phyloP scores from a whole-genome alignment of 1,140 invertebrate species.

The Caligus rogercresseyi region DNA sequence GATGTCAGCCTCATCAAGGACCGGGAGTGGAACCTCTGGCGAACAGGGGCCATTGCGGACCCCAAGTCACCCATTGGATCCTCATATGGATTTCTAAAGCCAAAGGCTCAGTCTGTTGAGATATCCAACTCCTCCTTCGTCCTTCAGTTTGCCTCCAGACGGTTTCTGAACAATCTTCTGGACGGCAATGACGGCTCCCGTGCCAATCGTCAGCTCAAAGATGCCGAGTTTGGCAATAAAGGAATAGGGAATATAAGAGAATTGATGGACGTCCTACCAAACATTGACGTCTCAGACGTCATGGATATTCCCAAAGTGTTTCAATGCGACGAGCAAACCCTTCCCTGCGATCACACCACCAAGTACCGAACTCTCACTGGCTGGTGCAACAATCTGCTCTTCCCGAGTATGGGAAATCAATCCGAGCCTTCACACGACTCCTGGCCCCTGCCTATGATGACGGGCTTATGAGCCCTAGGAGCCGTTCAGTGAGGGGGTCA shows the following conservation, averaged over 20 bases:
- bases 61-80: constrained; percentile 33
- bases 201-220: constrained; percentile 27
- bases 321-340: constrained; percentile 33
- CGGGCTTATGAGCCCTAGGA: constrained; percentile 29
- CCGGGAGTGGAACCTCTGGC: constrained; percentile 26
- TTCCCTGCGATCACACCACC: constrained; percentile 41
- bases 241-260: constrained; percentile 29
- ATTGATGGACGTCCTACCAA: constrained; percentile 32
- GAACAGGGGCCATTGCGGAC: constrained; percentile 30
- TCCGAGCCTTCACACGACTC: constrained; percentile 34
- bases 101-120: constrained; percentile 34
- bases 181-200: constrained; percentile 6
- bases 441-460: constrained; percentile 37
- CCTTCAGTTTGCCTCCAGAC: constrained; percentile 34
- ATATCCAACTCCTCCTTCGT: constrained; percentile 37
- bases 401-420: constrained; percentile 34
- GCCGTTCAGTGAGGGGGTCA: constrained; percentile 26
- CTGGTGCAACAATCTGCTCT: constrained; percentile 42
- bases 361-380: constrained; percentile 37
- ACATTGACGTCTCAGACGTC: constrained; percentile 32
- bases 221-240: constrained; percentile 28
- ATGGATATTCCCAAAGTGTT: constrained; percentile 32
- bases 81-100: constrained; percentile 34
- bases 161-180: constrained; percentile 21
- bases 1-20: constrained; percentile 27